These are phyloP conservation scores for Alloscopus bannaensis DNA, from an alignment of 2,888 invertebrate genomes.

Conservation along the genomic window DNA sequence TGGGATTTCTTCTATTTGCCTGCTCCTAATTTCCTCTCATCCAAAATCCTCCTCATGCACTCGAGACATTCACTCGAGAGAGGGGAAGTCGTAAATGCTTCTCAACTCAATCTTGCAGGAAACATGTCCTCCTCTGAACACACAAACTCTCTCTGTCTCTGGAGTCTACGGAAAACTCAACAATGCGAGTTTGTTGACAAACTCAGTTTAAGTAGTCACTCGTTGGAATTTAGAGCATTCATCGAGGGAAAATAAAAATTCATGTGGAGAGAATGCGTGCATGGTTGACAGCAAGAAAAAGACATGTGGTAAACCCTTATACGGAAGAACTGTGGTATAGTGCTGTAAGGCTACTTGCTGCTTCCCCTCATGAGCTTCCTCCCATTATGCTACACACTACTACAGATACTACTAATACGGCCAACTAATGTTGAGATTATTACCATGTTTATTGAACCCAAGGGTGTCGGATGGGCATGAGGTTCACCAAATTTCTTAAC, in stretches of 20 bases:
- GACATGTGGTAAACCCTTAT: no score
- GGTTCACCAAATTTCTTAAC: slow-evolving; percentile 15
- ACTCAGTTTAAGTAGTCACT: no score
- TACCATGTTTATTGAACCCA: slow-evolving; percentile 44
- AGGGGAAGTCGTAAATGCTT: slow-evolving; percentile 4
- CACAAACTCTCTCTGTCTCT: background rate
- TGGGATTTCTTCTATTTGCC: slow-evolving; percentile 40
- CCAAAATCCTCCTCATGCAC: slow-evolving; percentile 6
- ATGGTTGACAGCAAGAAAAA: no score
- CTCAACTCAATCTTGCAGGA: background rate
- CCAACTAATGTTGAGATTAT: slow-evolving; percentile 33
- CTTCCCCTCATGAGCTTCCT: background rate
- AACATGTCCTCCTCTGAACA: background rate
- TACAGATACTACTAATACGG: no score
- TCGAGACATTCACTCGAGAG: slow-evolving; percentile 4
- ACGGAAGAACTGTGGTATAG: no score
- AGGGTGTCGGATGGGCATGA: slow-evolving; percentile 29
- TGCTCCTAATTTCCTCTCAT: slow-evolving; percentile 36
- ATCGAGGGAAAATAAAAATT: background rate
- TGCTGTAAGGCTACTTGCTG: no score
- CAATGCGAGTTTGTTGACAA: slow-evolving; percentile 17
- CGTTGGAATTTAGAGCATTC: no score
- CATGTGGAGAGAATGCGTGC: background rate
- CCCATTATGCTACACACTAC: no score
- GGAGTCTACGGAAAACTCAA: slow-evolving; percentile 2